Conservation (phyloP, 1,140 invertebrate species). For the Drosophila elegans region DNA sequence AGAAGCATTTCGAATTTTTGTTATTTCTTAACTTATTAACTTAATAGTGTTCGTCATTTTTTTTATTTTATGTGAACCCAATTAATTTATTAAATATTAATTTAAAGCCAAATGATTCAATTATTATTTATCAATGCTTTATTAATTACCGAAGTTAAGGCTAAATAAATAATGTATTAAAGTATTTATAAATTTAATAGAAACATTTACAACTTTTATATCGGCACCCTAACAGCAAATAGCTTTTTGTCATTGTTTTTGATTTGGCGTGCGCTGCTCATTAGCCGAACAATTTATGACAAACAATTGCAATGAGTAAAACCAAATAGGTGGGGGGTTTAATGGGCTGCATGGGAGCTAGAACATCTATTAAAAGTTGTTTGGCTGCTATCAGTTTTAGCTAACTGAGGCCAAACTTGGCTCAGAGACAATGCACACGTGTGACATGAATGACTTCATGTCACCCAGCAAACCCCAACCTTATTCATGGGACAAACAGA, state of each 20-base stretch:
- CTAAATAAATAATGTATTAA: too few species aligned
- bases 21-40: too few species aligned
- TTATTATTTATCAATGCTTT: too few species aligned
- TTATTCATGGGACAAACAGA: conserved; percentile 76
- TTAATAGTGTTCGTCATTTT: too few species aligned
- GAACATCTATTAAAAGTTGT: conserved; percentile 66
- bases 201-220: conserved; percentile 4
- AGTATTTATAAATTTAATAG: too few species aligned
- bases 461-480: conserved; percentile 2
- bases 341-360: conserved; percentile 21
- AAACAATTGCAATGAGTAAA: conserved; percentile 36
- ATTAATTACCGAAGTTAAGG: too few species aligned
- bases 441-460: conserved; percentile 27
- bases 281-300: conserved; percentile 71
- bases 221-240: conserved; percentile 21
- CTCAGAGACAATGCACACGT: conserved; percentile 55
- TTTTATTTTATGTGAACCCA: too few species aligned
- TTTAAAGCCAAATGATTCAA: too few species aligned
- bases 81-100: neutral
- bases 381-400: conserved; percentile 24
- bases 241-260: conserved; percentile 61
- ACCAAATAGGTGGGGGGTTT: conserved; percentile 2
- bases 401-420: conserved; percentile 55
- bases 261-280: conserved; percentile 68
- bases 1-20: too few species aligned